Evolutionary conservation across 2,888 invertebrate genomes (phyloP), one percentile per base, ranked within the genome.

Genomic region (Tetranychus truncatus): DNA sequence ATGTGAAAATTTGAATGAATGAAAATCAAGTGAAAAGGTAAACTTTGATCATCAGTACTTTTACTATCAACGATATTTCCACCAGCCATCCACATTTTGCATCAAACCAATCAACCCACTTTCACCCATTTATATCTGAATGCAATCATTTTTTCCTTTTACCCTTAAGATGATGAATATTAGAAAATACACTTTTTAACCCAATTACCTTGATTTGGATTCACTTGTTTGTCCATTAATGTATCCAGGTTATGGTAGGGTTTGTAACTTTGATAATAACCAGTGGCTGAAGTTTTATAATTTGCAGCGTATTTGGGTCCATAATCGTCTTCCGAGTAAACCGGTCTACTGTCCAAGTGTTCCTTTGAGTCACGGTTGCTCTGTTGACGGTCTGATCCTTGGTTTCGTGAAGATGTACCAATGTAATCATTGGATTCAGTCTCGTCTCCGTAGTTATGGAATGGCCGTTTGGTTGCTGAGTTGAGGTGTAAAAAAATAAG

Each of bases 221-320:
- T 67, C 15, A 21, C 67, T 67, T 67, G 67, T 67, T 21, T 67
- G n/a, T 67, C 67, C 8, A 67, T 24, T 21, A 67, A 67, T 67
- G 20, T 67, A 67, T 67, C 24, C 67, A 67, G 24, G 24, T 67
- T 24, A 67, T 72, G 45, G 44, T 24, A 69, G 11, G 69, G 69
- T 21, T 69, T 69, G 69, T 69, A 69, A 21, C 69, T 69, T 24
- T 69, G 20, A 69, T 69, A 69, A 69, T 69, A 69, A 20, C 69
- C 69, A 69, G n/a, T 69, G 69, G 69, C 69, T 5, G 69, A 69
- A 11, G 69, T 24, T 21, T 69, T 69, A 21, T 69, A 69, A 24
- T 24, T 20, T 6, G 69, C 11, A 11, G 69, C 11, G 8, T 69
- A 69, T 69, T 69, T 24, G 11, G 69, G 34, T 6, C 69, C 69